phyloP scores from a whole-genome alignment of 2,113 vertebrate species.

The Melanostigma gelatinosum region DNA sequence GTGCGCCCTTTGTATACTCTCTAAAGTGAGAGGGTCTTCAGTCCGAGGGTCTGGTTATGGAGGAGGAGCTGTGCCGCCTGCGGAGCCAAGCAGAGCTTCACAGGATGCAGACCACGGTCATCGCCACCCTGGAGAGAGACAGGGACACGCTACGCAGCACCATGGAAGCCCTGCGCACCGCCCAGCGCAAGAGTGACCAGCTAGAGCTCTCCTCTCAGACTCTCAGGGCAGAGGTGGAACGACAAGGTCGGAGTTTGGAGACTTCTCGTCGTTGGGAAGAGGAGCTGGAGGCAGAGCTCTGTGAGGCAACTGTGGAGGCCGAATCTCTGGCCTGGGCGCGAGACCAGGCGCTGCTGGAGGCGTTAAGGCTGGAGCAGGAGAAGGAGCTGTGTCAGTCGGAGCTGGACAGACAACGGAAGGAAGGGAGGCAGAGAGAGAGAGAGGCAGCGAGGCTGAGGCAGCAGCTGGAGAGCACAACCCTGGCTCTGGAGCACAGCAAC shows the following conservation, averaged over 20 bases:
- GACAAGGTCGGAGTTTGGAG: slow-evolving; percentile 76
- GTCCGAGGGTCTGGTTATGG: slow-evolving; percentile 76
- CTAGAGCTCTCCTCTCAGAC: slow-evolving; percentile 77
- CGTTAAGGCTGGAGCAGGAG: slow-evolving; percentile 79
- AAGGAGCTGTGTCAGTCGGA: slow-evolving; percentile 77
- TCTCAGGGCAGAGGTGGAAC: slow-evolving; percentile 79
- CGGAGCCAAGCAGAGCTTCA: slow-evolving; percentile 79
- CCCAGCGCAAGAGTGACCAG: slow-evolving; percentile 82
- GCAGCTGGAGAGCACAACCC: slow-evolving; percentile 85
- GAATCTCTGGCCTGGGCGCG: slow-evolving; percentile 68
- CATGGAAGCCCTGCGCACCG: slow-evolving; percentile 72
- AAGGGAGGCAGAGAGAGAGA: slow-evolving; percentile 81
- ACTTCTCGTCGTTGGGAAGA: slow-evolving; percentile 73
- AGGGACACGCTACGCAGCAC: slow-evolving; percentile 78
- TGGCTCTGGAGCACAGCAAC: slow-evolving; percentile 83
- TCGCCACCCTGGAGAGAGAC: slow-evolving; percentile 82
- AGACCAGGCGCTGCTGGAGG: slow-evolving; percentile 80
- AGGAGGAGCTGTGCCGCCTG: slow-evolving; percentile 82
- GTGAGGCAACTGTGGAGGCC: slow-evolving; percentile 65
- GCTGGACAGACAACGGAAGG: slow-evolving; percentile 80
- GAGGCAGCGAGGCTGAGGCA: slow-evolving; percentile 83
- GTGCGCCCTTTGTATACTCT: no score
- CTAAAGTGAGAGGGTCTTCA: slow-evolving; percentile 85
- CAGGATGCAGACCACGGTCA: slow-evolving; percentile 80
- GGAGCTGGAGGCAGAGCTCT: slow-evolving; percentile 82